These are phyloP conservation scores for Ploceus nigricollis DNA, from an alignment of 2,113 vertebrate genomes.

Conservation along the genomic window DNA sequence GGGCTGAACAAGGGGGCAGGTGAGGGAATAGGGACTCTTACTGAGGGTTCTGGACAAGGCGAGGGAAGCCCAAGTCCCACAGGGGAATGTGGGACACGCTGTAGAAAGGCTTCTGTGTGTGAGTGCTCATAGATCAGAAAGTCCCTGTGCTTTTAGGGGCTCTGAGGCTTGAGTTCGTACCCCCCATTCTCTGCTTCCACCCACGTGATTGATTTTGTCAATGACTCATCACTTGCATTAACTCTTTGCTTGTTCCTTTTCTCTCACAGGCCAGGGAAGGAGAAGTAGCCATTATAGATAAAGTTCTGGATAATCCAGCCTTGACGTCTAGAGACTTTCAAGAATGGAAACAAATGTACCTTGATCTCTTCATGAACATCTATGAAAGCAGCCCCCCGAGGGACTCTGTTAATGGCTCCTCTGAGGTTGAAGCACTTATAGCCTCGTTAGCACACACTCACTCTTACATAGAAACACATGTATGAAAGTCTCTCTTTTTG, in stretches of 20 bases:
- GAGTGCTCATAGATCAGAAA: accelerated
- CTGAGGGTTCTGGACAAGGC: neutral
- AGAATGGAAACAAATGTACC: constrained; percentile 95
- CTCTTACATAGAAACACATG: constrained; percentile 97
- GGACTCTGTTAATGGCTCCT: constrained; percentile 72
- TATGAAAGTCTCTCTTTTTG: constrained; percentile 75
- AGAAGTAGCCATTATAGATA: constrained; percentile 95
- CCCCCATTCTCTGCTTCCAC: neutral
- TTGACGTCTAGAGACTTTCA: constrained; percentile 95
- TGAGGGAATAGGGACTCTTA: neutral
- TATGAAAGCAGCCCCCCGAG: constrained; percentile 71
- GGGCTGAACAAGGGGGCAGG: neutral
- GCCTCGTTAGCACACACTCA: constrained; percentile 91
- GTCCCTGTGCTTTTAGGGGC: neutral
- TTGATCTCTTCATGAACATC: constrained; percentile 88
- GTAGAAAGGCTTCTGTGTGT: neutral
- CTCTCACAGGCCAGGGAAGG: constrained; percentile 93
- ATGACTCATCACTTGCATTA: neutral
- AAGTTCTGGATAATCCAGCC: constrained; percentile 90
- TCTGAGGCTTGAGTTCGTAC: neutral
- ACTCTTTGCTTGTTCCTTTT: constrained; percentile 73
- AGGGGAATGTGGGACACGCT: too few relatives aligned
- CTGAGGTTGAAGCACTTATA: constrained; percentile 82
- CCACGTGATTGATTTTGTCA: neutral
- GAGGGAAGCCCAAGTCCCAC: neutral